phyloP scores from a whole-genome alignment of 1,140 invertebrate species.

The Aleiodes sp. region DNA sequence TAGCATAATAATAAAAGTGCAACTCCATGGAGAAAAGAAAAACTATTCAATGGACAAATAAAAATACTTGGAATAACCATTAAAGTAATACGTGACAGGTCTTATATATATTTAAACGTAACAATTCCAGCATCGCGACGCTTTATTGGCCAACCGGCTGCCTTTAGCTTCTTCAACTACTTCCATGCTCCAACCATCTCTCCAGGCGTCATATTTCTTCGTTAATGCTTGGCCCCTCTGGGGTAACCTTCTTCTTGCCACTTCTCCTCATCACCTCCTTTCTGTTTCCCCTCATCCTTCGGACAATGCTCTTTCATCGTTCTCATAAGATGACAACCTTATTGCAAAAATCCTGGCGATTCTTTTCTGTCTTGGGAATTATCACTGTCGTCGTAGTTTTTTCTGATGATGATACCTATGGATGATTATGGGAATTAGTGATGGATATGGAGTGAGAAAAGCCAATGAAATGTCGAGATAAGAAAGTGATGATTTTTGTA shows the following conservation, averaged over 20 bases:
- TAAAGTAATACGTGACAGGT: not conserved
- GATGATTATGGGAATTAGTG: not conserved
- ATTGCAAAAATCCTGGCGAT: too few species aligned
- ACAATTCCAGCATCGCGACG: conserved; percentile 7
- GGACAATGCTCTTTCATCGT: too few species aligned
- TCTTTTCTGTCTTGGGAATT: not conserved
- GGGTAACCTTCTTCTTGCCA: too few species aligned
- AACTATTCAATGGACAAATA: not conserved
- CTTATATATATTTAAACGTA: not conserved
- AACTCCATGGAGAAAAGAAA: not conserved
- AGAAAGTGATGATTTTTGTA: not conserved
- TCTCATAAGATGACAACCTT: too few species aligned
- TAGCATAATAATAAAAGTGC: not conserved
- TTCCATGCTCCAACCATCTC: not conserved
- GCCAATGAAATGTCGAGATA: not conserved
- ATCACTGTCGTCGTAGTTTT: not conserved
- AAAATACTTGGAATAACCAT: not conserved
- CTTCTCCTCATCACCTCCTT: too few species aligned
- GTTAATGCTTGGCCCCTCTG: not conserved
- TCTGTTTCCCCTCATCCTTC: too few species aligned
- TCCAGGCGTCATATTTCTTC: not conserved
- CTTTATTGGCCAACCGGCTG: not conserved
- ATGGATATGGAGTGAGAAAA: not conserved
- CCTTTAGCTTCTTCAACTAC: not conserved
- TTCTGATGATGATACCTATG: not conserved